Conservation (phyloP, 2,113 vertebrate species). For the Trogon surrucura region DNA sequence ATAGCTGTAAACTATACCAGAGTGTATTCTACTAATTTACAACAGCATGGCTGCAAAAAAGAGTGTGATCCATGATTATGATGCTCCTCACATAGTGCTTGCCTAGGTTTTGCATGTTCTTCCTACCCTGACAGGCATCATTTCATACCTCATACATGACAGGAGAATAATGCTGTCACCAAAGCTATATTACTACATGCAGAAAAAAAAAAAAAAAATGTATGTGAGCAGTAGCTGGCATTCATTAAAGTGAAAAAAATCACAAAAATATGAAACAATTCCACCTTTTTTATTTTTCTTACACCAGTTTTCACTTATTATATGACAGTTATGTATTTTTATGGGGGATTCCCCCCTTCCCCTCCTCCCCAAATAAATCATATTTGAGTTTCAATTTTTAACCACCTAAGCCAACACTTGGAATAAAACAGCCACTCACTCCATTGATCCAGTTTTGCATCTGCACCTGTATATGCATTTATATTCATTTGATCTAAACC, state of each 20-base stretch:
- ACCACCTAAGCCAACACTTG: not conserved
- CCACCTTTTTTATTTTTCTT: not conserved
- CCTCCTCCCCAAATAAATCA: rapidly evolving
- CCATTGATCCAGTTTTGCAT: not conserved
- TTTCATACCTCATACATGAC: not conserved
- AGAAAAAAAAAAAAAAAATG: no score
- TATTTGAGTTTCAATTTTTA: not conserved
- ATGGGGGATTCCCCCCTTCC: rapidly evolving
- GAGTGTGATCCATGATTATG: not conserved
- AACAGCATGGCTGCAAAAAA: not conserved
- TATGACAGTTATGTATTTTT: not conserved
- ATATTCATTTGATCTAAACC: not conserved
- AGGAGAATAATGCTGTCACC: not conserved
- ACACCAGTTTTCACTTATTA: not conserved
- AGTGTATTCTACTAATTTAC: not conserved
- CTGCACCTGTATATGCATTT: not conserved
- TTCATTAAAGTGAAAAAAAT: not conserved
- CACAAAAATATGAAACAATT: not conserved
- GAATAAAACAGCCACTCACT: not conserved
- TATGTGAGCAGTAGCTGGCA: no score
- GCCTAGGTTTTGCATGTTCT: not conserved
- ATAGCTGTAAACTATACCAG: not conserved
- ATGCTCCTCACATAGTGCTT: not conserved
- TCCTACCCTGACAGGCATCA: not conserved
- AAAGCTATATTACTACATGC: not conserved